Percentiles rank a stretch among this genome's conserved stretches.
Conservation (phyloP, 2,797 vertebrate genomes). For the Scolopax rusticola region DNA sequence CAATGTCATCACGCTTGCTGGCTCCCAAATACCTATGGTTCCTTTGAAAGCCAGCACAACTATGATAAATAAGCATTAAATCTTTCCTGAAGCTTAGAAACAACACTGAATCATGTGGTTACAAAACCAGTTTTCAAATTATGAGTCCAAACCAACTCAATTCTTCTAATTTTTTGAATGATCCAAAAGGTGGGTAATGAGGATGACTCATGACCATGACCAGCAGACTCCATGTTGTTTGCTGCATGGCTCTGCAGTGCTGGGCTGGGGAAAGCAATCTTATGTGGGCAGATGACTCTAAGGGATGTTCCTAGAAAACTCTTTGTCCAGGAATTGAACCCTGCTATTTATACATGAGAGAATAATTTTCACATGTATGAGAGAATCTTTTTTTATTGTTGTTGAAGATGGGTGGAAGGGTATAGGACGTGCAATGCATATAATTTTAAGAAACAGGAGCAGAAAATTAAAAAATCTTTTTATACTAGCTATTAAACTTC, state of each 20-base stretch:
- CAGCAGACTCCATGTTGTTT: not conserved
- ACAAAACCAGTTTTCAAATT: not conserved
- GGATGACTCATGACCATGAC: fast-evolving
- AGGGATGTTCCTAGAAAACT: not conserved
- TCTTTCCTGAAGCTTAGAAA: not conserved
- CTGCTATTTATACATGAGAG: not conserved
- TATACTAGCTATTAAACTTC: not conserved
- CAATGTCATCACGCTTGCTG: not conserved
- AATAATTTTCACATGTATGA: not conserved
- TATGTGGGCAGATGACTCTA: not conserved
- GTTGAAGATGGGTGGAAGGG: not conserved
- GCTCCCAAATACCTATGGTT: not conserved
- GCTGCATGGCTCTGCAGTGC: fast-evolving
- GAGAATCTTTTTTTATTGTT: not conserved
- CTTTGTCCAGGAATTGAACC: not conserved
- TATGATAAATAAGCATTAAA: not conserved
- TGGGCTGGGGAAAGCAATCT: not conserved
- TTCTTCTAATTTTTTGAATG: not conserved
- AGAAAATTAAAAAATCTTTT: not conserved
- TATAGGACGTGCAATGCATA: fast-evolving
- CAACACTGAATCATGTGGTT: not conserved
- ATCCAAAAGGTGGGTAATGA: not conserved
- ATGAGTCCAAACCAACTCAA: not conserved
- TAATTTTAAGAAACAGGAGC: not conserved
- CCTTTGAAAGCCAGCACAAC: not conserved